Conservation (phyloP, 2,113 vertebrate species). For the Eleginops maclovinus region DNA sequence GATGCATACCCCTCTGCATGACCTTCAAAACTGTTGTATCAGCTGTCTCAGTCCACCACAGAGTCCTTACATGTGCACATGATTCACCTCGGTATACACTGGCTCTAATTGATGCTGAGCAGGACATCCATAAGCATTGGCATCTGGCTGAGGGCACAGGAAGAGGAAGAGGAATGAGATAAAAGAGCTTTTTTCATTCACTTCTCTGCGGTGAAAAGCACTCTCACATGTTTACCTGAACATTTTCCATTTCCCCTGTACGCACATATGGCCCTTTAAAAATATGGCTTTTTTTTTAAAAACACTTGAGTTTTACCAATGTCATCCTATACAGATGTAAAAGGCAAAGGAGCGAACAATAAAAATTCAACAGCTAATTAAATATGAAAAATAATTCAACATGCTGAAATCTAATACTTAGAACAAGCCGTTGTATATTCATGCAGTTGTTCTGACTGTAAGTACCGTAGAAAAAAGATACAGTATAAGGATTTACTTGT, state of each 20-base stretch:
- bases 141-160: slow-evolving; percentile 44
- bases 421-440: background rate
- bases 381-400: background rate
- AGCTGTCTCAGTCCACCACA: slow-evolving; percentile 13
- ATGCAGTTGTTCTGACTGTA: background rate
- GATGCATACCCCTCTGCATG: slow-evolving; percentile 19
- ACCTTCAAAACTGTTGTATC: slow-evolving; percentile 59
- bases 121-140: slow-evolving; percentile 36
- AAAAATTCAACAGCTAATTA: background rate
- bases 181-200: slow-evolving; percentile 59
- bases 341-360: background rate
- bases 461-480: background rate
- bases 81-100: slow-evolving; percentile 44
- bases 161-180: slow-evolving; percentile 40
- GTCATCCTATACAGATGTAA: background rate
- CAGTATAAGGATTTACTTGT: background rate
- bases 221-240: slow-evolving; percentile 39
- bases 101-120: slow-evolving; percentile 45
- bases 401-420: background rate
- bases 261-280: slow-evolving; percentile 45
- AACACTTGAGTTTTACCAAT: background rate
- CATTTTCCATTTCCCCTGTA: background rate
- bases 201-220: slow-evolving; percentile 26
- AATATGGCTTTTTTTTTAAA: too few relatives aligned
- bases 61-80: slow-evolving; percentile 18